Evolutionary conservation across 2,797 vertebrate species (phyloP).

Genomic region (Vultur gryphus): DNA sequence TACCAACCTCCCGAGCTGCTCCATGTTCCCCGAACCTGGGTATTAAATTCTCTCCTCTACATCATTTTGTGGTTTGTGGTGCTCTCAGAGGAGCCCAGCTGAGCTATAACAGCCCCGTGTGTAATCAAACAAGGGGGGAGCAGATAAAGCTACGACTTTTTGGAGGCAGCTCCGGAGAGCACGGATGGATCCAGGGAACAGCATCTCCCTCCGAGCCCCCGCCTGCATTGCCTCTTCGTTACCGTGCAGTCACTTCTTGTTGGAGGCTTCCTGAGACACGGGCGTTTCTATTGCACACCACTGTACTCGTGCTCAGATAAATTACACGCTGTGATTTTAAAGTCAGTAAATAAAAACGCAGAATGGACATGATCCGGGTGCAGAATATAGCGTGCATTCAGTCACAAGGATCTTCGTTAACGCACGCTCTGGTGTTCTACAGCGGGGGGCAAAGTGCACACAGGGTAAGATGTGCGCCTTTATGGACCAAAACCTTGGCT

Average conservation of each 20-base stretch:
- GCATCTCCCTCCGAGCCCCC: not conserved
- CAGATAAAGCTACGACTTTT: not conserved
- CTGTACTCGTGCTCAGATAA: not conserved
- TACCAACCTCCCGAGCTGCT: not conserved
- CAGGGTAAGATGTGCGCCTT: not conserved
- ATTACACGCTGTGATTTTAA: not conserved
- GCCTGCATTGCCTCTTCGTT: not conserved
- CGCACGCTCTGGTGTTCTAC: not conserved
- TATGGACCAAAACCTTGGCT: not conserved
- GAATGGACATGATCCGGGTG: fast-evolving
- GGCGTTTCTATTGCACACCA: fast-evolving
- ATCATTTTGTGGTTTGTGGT: slow-evolving; percentile 15
- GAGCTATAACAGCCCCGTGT: not conserved
- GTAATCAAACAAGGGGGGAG: not conserved
- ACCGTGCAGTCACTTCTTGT: not conserved
- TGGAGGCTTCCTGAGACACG: not conserved
- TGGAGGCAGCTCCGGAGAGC: not conserved
- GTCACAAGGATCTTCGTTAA: not conserved
- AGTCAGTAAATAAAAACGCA: not conserved
- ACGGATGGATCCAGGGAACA: not conserved
- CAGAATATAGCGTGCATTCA: fast-evolving
- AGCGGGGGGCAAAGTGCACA: fast-evolving
- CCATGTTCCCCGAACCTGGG: not conserved
- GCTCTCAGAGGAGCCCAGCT: not conserved
- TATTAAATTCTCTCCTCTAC: not conserved